Evolutionary conservation across 2,888 invertebrate species (phyloP), one percentile per base, ranked within the genome.

Genomic region (Ectemnius lituratus): DNA sequence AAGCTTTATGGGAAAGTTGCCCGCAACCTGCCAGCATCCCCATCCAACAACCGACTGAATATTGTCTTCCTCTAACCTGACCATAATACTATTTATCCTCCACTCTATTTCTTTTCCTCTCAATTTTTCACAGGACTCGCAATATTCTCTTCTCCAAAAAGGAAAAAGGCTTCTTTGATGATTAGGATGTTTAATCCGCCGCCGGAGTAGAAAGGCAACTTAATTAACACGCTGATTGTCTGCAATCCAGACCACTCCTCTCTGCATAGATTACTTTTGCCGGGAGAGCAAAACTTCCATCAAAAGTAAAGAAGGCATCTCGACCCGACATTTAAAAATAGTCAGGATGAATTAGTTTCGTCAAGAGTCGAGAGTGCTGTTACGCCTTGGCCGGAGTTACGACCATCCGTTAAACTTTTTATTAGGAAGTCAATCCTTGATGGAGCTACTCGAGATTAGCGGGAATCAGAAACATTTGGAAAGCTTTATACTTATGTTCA

Each of bases 11-110:
- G 62, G 68, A 82, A 78, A 82, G 66, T 79, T 70, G 64, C 45
- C 72, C 72, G 75, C 78, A 82, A 70, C 80, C 80, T 78, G 74
- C 74, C 76, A 82, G 82, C 58, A 73, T 76, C 76, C 76, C 78
- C 81, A 69, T 61, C 73, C 68, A 49, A 65, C 70, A 68, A 69
- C 67, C 63, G 59, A 73, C 68, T 70, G 70, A 81, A 82, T 82
- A 76, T 82, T 82, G 27, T 58, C 66, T 56, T 62, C 45, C 72
- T 46, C 70, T 58, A 28, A 69, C 61, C n/a, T 67, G 8, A 8
- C 37, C 37, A 6, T 37, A 27, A 16, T 16, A 16, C 52, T 13
- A 14, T 52, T 4, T 52, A 13, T 52, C 52, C n/a, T 52, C 52
- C 52, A 6, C 52, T 52, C 52, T 52, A 16, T 11, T 16, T 52